Base-by-base conservation (phyloP, 1,140 invertebrate species). In the Drosophila rufa region DNA sequence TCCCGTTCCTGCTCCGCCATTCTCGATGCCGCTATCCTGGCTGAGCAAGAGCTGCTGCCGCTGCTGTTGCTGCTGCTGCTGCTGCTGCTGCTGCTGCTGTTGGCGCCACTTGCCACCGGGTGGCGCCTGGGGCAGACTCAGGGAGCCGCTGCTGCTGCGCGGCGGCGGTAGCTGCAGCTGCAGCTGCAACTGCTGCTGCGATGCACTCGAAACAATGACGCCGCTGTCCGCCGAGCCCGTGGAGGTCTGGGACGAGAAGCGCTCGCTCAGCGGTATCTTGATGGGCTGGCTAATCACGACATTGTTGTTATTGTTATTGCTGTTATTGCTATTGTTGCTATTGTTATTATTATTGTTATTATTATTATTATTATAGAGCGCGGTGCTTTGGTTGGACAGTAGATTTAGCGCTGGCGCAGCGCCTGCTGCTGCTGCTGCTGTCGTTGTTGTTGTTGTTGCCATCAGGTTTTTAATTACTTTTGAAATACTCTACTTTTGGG, bases 151-250 rank as follows among this genome's bases (percentile, higher is more conserved):
- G 69, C 82, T 92, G 33, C 91, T 92, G 64, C 87, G 91, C 46
- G 87, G 82, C 46, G 82, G 81, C 7, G 78, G 80, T 50, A 85
- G 30, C 40, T 62, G 78, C 69, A 85, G 17, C 33, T 61, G 77
- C 22, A 82, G 67, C 33, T 79, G 84, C 80, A 89, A 56, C 33
- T 81, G 81, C 66, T 78, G 69, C 47, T 89, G 84, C 33, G 82
- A 81, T 38, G 74, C 74, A 59, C 56, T 75, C 43, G 73, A 76
- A 51, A 76, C 80, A 42, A 92, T 83, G 33, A 80, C 78, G 3
- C 91, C 91, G 62, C 91, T 92, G 68, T 92, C 91, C 1, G 91
- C 91, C 2, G 91, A 92, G 9, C 91, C 91, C n/a, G 87, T 92
- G 6, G 91, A 92, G 7, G 91, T 80, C 62, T 92, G 91, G 12